Evolutionary conservation across 2,888 invertebrate genomes (phyloP), one percentile per base, ranked within the genome.

Genomic region (Hydrotaea diabolus): DNA sequence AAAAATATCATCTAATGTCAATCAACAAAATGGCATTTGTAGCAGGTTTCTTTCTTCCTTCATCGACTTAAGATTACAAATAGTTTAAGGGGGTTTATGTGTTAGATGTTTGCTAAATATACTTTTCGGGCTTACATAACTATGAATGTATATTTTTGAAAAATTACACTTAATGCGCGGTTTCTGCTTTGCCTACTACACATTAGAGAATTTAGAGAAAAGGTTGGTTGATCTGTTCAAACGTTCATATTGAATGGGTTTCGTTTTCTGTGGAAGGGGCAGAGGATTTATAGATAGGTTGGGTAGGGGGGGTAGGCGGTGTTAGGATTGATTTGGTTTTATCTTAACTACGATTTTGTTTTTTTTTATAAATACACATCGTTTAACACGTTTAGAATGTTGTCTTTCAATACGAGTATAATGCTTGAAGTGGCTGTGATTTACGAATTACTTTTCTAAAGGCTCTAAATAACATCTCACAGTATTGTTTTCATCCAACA

Each of bases 401-500:
- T 85, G 80, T 78, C 72, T 80, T 75, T 81, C 49, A 72, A 53
- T 36, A 31, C 31, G 31, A 31, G 31, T 31, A 19, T 55, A 15
- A 69, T 77, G 59, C 69, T 73, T 77, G 77, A 80, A 78, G 80
- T 73, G 77, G 80, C 72, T 71, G 55, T 76, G 74, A n/a, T 80
- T 80, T 55, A 53, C 46, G 39, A 31, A 80, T 71, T 88, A 91
- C 88, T 92, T 92, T 53, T 90, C 88, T 87, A 92, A 87, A 39
- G 96, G 97, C 91, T 97, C 96, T 89, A 97, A 92, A 91, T 97
- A 97, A 92, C 97, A 97, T 80, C 97, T 96, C 82, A 97, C 97
- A 83, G 97, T 97, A 89, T 95, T 95, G 89, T 96, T 96, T 64
- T 97, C 97, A 90, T 97, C 96, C 76, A 97, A 93, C 85, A 97